Percentiles rank a stretch among this genome's conserved stretches.
Conservation (phyloP, 1,140 invertebrate genomes). For the Pinna nobilis region DNA sequence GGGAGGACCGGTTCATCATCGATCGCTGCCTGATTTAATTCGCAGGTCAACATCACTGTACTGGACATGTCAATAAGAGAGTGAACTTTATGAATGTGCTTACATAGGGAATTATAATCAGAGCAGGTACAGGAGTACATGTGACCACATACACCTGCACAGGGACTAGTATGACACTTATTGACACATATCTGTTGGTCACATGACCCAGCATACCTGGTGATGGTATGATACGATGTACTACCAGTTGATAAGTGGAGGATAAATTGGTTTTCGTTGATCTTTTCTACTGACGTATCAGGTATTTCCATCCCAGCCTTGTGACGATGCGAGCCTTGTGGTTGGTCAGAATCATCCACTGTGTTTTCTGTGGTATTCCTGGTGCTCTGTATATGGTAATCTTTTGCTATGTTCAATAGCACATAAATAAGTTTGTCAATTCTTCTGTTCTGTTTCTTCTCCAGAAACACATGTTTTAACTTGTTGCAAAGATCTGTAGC, state of each 20-base stretch:
- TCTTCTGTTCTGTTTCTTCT: conserved; percentile 6
- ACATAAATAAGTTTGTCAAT: conserved; percentile 7
- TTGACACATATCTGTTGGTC: too few relatives aligned
- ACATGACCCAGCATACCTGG: too few relatives aligned
- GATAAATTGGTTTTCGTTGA: too few relatives aligned
- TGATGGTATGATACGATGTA: too few relatives aligned
- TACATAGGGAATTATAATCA: conserved; percentile 1
- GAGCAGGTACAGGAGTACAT: not conserved
- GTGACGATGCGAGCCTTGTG: too few relatives aligned
- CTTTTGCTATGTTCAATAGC: conserved; percentile 1
- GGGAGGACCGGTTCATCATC: too few relatives aligned
- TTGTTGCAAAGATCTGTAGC: conserved; percentile 4
- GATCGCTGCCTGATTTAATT: not conserved
- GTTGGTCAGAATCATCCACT: too few relatives aligned
- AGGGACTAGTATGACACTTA: not conserved
- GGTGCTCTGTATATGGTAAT: too few relatives aligned
- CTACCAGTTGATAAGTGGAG: too few relatives aligned
- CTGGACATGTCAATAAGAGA: not conserved
- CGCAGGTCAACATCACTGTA: not conserved
- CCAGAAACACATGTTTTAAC: not conserved
- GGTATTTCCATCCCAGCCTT: too few relatives aligned
- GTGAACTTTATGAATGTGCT: conserved; percentile 1
- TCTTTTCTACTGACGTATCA: too few relatives aligned
- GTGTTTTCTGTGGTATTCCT: too few relatives aligned
- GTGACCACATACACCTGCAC: not conserved